A percentile compares a stretch with the other conserved stretches of the same genome.
Evolutionary conservation across 1,140 invertebrate genomes (phyloP).

Genomic region (Oncopodura yosiiana): DNA sequence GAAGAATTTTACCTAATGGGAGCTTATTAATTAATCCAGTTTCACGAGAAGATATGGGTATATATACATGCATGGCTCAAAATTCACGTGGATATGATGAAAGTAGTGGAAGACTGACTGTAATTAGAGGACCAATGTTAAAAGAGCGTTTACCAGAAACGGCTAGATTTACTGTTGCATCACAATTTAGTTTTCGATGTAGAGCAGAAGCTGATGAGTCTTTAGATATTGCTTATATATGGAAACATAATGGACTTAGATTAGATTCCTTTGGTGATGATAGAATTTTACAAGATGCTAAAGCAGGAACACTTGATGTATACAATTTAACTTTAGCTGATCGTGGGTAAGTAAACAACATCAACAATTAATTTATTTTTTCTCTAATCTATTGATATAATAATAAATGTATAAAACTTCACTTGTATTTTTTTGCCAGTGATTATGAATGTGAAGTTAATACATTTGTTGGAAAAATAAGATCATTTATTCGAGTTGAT

Average conservation of each 20-base stretch:
- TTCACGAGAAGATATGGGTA: slow-evolving; percentile 71
- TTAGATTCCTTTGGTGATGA: slow-evolving; percentile 48
- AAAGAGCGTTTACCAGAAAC: slow-evolving; percentile 53
- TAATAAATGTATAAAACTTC: too few relatives aligned
- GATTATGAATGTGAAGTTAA: slow-evolving; percentile 80
- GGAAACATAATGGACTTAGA: slow-evolving; percentile 75
- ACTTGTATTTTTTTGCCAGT: too few relatives aligned
- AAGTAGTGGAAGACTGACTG: slow-evolving; percentile 67
- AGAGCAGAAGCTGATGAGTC: slow-evolving; percentile 66
- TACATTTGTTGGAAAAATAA: slow-evolving; percentile 72
- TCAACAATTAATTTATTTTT: too few relatives aligned
- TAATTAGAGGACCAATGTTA: slow-evolving; percentile 65
- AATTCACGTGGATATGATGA: slow-evolving; percentile 74
- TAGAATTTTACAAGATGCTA: slow-evolving; percentile 25
- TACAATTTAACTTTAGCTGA: slow-evolving; percentile 73
- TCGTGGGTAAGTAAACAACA: too few relatives aligned
- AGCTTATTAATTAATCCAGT: slow-evolving; percentile 79
- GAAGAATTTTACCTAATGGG: slow-evolving; percentile 68
- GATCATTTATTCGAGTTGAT: slow-evolving; percentile 56
- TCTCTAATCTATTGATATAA: too few relatives aligned
- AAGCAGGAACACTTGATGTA: slow-evolving; percentile 59
- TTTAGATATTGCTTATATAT: slow-evolving; percentile 78
- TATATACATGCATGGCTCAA: slow-evolving; percentile 77
- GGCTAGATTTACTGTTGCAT: slow-evolving; percentile 56
- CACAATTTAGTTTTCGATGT: slow-evolving; percentile 64